Evolutionary conservation across 2,888 invertebrate species (phyloP), one percentile per base, ranked within the genome.

Genomic region (Tanypteryx hageni): DNA sequence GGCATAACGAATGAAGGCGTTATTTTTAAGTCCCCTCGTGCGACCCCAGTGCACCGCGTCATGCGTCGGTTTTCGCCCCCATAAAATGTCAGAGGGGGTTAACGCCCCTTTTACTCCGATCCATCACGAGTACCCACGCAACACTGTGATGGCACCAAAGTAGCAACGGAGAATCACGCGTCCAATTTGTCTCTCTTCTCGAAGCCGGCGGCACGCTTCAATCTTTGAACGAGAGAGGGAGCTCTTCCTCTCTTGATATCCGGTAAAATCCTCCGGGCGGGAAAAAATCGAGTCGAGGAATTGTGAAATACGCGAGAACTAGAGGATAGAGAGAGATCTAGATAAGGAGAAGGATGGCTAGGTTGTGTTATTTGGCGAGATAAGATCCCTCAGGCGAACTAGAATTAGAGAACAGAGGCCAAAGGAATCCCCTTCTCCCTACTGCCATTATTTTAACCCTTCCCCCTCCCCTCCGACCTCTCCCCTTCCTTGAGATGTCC

Each of bases 31-130:
- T 76, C 76, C 22, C 44, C 44, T 44, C 44, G 1, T 44, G 44
- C 44, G 44, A 44, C 44, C 44, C 5, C 44, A 44, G 22, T 27
- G 27, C 18, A 27, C 22, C 27, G 22, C 22, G 27, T 76, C 76
- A 76, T 27, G 27, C 76, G 22, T 22, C 27, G 27, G 22, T 13
- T 27, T 76, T 27, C 76, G 76, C 76, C 76, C 76, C 76, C 10
- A 76, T 76, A 76, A 76, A 76, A 76, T 76, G 76, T 76, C 76
- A 76, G 22, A 76, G 22, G 11, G 76, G 76, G 76, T 76, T 76
- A 27, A 76, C 56, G 83, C 13, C 61, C 61, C 64, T 44, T n/a
- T n/a, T 44, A 13, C 31, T 3, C 14, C 86, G 27, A 61, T 86
- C 61, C 86, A 61, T 83, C 83, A 57, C 83, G 18, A 4, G 83